Evolutionary conservation across 2,797 vertebrate species (phyloP).

Genomic region (Myotis planiceps): DNA sequence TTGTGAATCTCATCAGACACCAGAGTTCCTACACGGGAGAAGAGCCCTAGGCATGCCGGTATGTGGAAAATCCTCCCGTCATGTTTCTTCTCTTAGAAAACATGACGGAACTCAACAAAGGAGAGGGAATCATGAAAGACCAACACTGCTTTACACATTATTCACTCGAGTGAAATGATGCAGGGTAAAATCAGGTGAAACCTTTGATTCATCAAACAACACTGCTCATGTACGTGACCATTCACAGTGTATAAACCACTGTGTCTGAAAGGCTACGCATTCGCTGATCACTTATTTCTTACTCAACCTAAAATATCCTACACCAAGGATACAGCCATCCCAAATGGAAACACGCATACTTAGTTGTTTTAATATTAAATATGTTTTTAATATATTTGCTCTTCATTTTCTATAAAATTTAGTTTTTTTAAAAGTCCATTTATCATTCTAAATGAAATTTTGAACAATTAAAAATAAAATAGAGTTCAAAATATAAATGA

Average conservation of each 20-base stretch:
- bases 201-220: not conserved
- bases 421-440: too few species aligned
- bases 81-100: not conserved
- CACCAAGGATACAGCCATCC: not conserved
- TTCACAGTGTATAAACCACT: not conserved
- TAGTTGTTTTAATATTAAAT: not conserved
- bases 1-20: not conserved
- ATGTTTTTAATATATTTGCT: too few species aligned
- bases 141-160: not conserved
- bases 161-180: not conserved
- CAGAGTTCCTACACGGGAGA: not conserved
- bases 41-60: not conserved
- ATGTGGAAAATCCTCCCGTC: not conserved
- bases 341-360: not conserved
- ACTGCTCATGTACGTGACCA: accelerated
- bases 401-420: too few species aligned
- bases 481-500: too few species aligned
- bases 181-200: not conserved
- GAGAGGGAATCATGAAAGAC: not conserved
- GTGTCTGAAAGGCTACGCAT: not conserved
- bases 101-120: not conserved
- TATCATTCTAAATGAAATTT: too few species aligned
- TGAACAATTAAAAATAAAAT: too few species aligned
- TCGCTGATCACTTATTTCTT: not conserved
- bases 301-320: not conserved